Conservation (phyloP, 2,113 vertebrate species). For the Nycticorax nycticorax region DNA sequence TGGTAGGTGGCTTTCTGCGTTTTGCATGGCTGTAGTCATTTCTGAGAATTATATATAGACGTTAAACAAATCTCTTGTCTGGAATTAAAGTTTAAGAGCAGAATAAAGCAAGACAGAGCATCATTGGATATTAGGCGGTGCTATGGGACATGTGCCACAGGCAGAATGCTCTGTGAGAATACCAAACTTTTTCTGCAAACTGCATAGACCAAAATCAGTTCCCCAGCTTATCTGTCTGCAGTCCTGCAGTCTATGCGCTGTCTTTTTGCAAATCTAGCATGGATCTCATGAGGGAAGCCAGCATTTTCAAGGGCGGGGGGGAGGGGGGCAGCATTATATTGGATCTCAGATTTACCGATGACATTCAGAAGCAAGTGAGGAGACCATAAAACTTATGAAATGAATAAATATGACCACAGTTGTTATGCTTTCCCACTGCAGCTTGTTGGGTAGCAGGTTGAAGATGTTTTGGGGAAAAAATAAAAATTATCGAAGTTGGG, state of each 20-base stretch:
- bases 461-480: background rate
- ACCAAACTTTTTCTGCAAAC: background rate
- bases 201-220: background rate
- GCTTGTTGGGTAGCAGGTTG: background rate
- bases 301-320: background rate
- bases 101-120: background rate
- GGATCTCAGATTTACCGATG: background rate
- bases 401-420: background rate
- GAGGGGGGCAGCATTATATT: background rate
- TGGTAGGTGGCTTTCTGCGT: background rate
- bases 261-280: background rate
- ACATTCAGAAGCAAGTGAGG: background rate
- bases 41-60: background rate
- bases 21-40: conserved; percentile 13
- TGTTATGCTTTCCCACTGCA: background rate
- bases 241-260: fast-evolving
- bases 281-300: background rate
- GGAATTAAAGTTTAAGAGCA: background rate
- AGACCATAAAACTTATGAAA: background rate
- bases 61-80: background rate
- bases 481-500: background rate
- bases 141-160: background rate
- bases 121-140: background rate
- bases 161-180: background rate
- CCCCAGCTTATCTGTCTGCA: background rate